Evolutionary conservation across 2,888 invertebrate genomes (phyloP).

Genomic region (Drosophila subquinaria): DNA sequence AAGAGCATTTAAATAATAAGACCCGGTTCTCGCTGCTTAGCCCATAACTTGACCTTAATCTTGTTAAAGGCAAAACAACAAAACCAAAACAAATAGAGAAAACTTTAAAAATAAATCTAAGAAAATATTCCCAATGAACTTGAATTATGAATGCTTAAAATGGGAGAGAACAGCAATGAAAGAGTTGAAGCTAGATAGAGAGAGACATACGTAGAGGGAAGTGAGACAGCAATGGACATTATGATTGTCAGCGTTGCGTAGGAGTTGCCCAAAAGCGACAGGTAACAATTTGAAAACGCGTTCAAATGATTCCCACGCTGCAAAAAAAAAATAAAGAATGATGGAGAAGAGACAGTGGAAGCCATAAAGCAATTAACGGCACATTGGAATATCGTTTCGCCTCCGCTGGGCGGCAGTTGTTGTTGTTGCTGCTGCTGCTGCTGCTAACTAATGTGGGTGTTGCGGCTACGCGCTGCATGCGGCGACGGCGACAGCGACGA

Average conservation of each 20-base stretch:
- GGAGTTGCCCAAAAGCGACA: slow-evolving; percentile 48
- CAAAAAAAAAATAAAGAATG: slow-evolving; percentile 16
- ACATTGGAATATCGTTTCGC: slow-evolving; percentile 53
- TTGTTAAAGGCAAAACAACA: slow-evolving; percentile 60
- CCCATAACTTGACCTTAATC: slow-evolving; percentile 75
- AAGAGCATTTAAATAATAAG: slow-evolving; percentile 46
- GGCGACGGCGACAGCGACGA: slow-evolving; percentile 2
- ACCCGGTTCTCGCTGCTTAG: slow-evolving; percentile 12
- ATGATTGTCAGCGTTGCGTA: slow-evolving; percentile 9
- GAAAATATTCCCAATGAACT: slow-evolving; percentile 63
- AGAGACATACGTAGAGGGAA: background rate
- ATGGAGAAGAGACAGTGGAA: slow-evolving; percentile 14
- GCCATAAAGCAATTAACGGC: slow-evolving; percentile 77
- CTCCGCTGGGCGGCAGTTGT: slow-evolving; percentile 46
- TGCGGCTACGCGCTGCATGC: slow-evolving; percentile 71
- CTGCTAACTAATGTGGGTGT: slow-evolving; percentile 78
- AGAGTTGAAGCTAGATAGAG: background rate
- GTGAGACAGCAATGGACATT: slow-evolving; percentile 8
- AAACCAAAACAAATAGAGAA: slow-evolving; percentile 51
- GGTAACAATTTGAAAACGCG: slow-evolving; percentile 46
- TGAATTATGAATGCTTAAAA: slow-evolving; percentile 38
- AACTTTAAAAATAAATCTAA: slow-evolving; percentile 69
- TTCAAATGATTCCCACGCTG: slow-evolving; percentile 64
- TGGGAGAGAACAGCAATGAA: slow-evolving; percentile 4
- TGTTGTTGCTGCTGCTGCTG: slow-evolving; percentile 7